A percentile compares a stretch with the other conserved stretches of the same genome.
Evolutionary conservation across 1,140 invertebrate genomes (phyloP).

Genomic region (Plectrocnemia conspersa): DNA sequence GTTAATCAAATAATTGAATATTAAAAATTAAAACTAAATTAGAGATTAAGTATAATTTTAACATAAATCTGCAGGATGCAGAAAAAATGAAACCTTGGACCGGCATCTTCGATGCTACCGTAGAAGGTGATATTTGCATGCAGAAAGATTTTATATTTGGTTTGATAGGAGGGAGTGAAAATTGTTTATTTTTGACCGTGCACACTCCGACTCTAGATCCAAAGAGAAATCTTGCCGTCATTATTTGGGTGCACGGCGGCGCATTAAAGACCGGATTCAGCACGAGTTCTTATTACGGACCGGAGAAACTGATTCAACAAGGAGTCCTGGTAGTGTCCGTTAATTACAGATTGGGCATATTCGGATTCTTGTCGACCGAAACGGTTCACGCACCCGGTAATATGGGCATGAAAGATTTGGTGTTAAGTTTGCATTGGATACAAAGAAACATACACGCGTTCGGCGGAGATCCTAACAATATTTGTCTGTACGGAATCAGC

Average conservation of each 20-base stretch:
- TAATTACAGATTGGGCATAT: constrained; percentile 61
- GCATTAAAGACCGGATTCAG: constrained; percentile 55
- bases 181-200: constrained; percentile 43
- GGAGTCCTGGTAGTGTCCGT: constrained; percentile 63
- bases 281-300: constrained; percentile 51
- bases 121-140: constrained; percentile 38
- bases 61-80: constrained; percentile 42
- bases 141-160: constrained; percentile 8
- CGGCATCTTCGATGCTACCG: constrained; percentile 42
- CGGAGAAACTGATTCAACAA: constrained; percentile 60
- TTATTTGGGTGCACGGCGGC: constrained; percentile 65
- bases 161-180: constrained; percentile 36
- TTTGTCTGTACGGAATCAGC: constrained; percentile 49
- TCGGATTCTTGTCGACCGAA: constrained; percentile 61
- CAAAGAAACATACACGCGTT: constrained; percentile 52
- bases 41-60: constrained; percentile 7
- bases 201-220: constrained; percentile 38
- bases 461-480: constrained; percentile 47
- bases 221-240: constrained; percentile 50
- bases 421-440: constrained; percentile 55
- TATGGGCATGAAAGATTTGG: constrained; percentile 56
- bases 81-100: constrained; percentile 46
- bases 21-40: background rate
- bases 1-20: constrained; percentile 1
- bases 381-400: constrained; percentile 57